Conservation (phyloP, 2,888 invertebrate species). For the Diplazon laetatorius region DNA sequence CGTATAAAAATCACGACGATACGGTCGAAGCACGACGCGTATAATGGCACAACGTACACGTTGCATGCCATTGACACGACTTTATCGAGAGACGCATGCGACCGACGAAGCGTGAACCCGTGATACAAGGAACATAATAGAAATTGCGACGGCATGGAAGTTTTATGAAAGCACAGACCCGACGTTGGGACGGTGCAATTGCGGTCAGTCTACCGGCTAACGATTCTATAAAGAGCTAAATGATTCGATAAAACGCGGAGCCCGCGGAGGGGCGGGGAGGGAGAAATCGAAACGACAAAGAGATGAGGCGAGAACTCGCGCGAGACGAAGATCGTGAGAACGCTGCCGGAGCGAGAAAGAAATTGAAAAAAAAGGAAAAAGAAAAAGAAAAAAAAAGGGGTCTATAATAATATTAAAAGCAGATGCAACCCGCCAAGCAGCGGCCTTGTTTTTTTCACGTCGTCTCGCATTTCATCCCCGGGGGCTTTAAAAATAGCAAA, state of each 20-base stretch:
- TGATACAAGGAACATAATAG: slow-evolving; percentile 13
- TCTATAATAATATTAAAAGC: slow-evolving; percentile 11
- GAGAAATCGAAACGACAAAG: slow-evolving; percentile 32
- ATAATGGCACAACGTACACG: background rate
- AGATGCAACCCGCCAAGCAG: slow-evolving; percentile 20
- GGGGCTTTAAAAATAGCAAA: slow-evolving; percentile 61
- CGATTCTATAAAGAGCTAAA: slow-evolving; percentile 27
- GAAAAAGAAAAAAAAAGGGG: background rate
- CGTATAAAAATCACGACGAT: too few relatives aligned
- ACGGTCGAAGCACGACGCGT: too few relatives aligned
- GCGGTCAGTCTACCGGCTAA: slow-evolving; percentile 37
- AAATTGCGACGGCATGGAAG: slow-evolving; percentile 36
- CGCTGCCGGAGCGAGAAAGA: background rate
- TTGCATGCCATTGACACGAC: background rate
- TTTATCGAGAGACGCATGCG: slow-evolving; percentile 23
- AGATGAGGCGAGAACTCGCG: slow-evolving; percentile 2
- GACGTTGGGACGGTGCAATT: slow-evolving; percentile 15
- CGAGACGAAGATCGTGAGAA: slow-evolving; percentile 12
- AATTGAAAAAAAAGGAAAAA: background rate
- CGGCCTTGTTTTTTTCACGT: slow-evolving; percentile 37
- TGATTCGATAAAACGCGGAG: slow-evolving; percentile 34
- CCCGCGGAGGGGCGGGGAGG: too few relatives aligned
- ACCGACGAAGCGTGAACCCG: slow-evolving; percentile 4
- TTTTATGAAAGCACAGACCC: slow-evolving; percentile 41
- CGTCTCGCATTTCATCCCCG: slow-evolving; percentile 43